Evolutionary conservation across 2,113 vertebrate species (phyloP).

Genomic region (Pteruthius melanotis): DNA sequence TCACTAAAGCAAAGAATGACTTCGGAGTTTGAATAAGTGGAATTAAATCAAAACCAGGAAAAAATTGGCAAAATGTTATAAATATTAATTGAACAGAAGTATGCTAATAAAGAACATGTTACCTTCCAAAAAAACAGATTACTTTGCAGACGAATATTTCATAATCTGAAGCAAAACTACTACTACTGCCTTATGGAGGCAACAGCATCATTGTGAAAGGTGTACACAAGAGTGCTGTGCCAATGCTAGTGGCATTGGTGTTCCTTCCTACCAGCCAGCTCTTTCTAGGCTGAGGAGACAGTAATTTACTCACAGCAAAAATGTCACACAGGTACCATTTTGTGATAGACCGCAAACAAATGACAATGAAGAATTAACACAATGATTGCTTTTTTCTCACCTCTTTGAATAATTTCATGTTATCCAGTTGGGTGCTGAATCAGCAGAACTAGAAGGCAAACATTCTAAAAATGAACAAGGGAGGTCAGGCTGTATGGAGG

Average conservation of each 20-base stretch:
- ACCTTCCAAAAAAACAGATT: background rate
- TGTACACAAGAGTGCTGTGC: background rate
- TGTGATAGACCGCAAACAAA: background rate
- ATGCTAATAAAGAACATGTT: conserved; percentile 11
- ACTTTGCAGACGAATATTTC: background rate
- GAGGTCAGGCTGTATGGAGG: background rate
- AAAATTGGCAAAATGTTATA: background rate
- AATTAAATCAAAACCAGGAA: background rate
- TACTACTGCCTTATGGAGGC: background rate
- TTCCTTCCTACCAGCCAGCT: background rate
- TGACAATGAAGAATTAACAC: background rate
- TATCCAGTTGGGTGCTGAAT: background rate
- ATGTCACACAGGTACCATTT: background rate
- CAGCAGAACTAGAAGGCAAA: background rate
- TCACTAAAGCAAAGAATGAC: conserved; percentile 11
- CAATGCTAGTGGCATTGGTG: no score
- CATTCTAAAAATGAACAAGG: background rate
- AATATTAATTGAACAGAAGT: conserved; percentile 46
- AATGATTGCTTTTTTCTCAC: background rate
- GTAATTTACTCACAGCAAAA: background rate
- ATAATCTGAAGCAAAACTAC: background rate
- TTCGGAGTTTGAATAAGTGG: background rate
- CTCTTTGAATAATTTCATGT: background rate
- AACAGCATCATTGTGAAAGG: background rate
- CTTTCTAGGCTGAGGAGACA: background rate